A percentile compares a stretch with the other conserved stretches of the same genome.
phyloP scores from a whole-genome alignment of 2,888 invertebrate species.

The Phyllotreta striolata region DNA sequence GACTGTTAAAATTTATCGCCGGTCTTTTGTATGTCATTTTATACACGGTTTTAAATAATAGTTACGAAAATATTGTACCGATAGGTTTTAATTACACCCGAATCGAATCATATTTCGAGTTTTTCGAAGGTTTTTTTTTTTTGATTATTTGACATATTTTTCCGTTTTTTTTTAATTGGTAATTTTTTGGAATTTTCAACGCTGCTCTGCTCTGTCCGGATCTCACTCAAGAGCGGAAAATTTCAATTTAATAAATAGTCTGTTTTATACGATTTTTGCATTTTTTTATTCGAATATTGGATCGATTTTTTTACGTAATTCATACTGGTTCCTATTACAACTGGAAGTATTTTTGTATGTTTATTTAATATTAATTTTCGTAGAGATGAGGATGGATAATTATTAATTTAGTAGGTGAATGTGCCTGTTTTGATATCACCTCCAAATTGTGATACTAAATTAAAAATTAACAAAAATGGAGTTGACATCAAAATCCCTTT shows the following conservation, averaged over 20 bases:
- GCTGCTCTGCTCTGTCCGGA: conserved; percentile 22
- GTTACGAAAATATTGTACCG: conserved; percentile 33
- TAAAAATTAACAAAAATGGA: no score
- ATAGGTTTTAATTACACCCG: conserved; percentile 43
- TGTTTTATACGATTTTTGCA: conserved; percentile 35
- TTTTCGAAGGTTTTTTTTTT: conserved; percentile 22
- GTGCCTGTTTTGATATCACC: no score
- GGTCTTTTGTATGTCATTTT: conserved; percentile 44
- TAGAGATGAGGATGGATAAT: no score
- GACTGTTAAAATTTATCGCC: conserved; percentile 45
- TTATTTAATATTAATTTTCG: neutral
- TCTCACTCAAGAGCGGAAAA: conserved; percentile 38
- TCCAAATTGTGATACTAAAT: no score
- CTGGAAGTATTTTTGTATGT: conserved; percentile 28
- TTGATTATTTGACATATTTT: neutral
- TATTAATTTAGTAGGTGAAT: no score
- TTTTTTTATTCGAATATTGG: conserved; percentile 37
- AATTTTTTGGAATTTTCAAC: conserved; percentile 19
- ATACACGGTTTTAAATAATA: conserved; percentile 32
- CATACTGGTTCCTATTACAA: conserved; percentile 33
- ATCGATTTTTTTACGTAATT: conserved; percentile 16
- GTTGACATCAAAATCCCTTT: no score
- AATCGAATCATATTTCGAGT: conserved; percentile 41
- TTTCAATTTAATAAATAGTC: conserved; percentile 39
- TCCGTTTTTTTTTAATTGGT: conserved; percentile 2